Percentiles rank a stretch among this genome's conserved stretches.
phyloP scores from a whole-genome alignment of 2,888 invertebrate genomes.

The Blera fallax region DNA sequence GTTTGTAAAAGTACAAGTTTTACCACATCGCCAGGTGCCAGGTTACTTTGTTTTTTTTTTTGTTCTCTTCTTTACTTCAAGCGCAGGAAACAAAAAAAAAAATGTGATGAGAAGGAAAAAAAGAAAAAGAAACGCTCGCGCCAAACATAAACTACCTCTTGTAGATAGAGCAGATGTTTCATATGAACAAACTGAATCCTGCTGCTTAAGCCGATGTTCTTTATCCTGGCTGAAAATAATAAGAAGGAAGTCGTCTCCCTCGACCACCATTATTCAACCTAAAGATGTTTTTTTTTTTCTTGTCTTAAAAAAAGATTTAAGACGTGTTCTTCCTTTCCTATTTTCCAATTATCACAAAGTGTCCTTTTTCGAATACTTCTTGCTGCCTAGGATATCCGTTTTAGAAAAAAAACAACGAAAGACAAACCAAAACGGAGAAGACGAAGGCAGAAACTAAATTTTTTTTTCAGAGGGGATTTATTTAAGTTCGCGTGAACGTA shows the following conservation, averaged over 20 bases:
- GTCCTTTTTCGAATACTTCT: not conserved
- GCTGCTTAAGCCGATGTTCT: slow-evolving; percentile 27
- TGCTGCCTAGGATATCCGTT: not conserved
- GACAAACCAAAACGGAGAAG: no score
- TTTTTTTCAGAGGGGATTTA: no score
- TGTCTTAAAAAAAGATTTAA: not conserved
- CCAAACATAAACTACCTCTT: slow-evolving; percentile 49
- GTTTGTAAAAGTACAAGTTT: slow-evolving; percentile 52
- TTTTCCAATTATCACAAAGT: slow-evolving; percentile 5
- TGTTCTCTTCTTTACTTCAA: not conserved
- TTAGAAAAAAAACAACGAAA: not conserved
- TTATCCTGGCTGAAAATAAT: slow-evolving; percentile 24
- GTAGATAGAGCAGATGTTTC: slow-evolving; percentile 65
- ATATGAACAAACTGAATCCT: slow-evolving; percentile 25
- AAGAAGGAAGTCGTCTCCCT: slow-evolving; percentile 20
- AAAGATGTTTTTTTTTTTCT: not conserved
- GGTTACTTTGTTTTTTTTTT: slow-evolving; percentile 7
- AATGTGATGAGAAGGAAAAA: slow-evolving; percentile 9
- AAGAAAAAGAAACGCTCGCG: slow-evolving; percentile 48
- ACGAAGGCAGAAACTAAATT: no score
- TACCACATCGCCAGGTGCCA: slow-evolving; percentile 63
- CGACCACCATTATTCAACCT: slow-evolving; percentile 22
- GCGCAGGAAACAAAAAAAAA: slow-evolving; percentile 42
- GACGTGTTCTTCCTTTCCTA: not conserved
- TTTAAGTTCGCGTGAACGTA: no score